Percentiles rank a stretch among this genome's conserved stretches.
phyloP scores from a whole-genome alignment of 2,888 invertebrate genomes.

The Diarsia dahlii region DNA sequence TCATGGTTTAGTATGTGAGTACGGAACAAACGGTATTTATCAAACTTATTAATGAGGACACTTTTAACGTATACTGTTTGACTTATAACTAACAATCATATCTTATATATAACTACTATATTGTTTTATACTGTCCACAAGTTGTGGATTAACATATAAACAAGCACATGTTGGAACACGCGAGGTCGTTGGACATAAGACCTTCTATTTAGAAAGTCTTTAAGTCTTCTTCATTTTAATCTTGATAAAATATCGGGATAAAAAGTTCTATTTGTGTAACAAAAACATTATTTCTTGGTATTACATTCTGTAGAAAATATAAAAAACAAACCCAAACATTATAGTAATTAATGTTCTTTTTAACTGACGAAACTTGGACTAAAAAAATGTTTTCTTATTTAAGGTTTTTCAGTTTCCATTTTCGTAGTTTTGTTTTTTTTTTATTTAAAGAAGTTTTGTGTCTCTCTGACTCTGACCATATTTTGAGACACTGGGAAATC shows the following conservation, averaged over 20 bases:
- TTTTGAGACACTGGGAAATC: neutral
- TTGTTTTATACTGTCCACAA: constrained; percentile 30
- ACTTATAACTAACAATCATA: too few species aligned
- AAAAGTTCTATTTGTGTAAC: neutral
- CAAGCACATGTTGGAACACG: constrained; percentile 42
- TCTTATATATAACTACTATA: neutral
- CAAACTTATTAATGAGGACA: too few species aligned
- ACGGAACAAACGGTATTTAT: too few species aligned
- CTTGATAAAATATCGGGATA: constrained; percentile 18
- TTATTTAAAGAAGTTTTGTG: too few species aligned
- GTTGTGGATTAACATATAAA: constrained; percentile 44
- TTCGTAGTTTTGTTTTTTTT: neutral
- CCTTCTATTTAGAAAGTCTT: constrained; percentile 45
- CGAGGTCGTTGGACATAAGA: constrained; percentile 12
- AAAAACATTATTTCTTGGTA: neutral
- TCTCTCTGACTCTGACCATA: constrained; percentile 10
- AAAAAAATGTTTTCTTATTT: neutral
- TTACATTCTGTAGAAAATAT: neutral
- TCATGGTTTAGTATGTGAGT: too few species aligned
- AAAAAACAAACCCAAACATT: too few species aligned
- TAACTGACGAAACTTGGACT: too few species aligned
- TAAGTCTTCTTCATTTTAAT: constrained; percentile 32
- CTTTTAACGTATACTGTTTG: too few species aligned
- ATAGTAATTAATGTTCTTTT: neutral
- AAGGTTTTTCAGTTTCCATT: neutral